These are phyloP conservation scores for Caligus rogercresseyi DNA, from an alignment of 1,140 invertebrate genomes.

Conservation along the genomic window DNA sequence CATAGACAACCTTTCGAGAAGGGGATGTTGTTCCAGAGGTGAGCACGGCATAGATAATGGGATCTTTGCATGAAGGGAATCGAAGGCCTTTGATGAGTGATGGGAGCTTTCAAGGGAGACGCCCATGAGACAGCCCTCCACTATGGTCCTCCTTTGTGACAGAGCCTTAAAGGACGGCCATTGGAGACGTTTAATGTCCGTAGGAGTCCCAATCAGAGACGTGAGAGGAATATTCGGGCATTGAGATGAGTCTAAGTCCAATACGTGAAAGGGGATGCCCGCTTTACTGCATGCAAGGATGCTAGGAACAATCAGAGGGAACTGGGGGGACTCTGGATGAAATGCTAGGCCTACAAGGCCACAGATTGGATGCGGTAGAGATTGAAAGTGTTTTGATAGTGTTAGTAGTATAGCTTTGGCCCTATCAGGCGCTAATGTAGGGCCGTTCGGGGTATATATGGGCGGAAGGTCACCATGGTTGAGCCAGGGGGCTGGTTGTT, in stretches of 20 bases:
- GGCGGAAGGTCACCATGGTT: no score
- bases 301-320: background rate
- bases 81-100: no score
- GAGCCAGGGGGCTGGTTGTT: no score
- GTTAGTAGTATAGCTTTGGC: background rate
- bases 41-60: background rate
- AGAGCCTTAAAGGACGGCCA: no score
- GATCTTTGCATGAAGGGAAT: no score
- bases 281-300: background rate
- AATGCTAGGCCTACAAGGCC: background rate
- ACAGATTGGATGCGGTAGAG: background rate
- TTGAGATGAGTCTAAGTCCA: no score
- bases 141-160: no score
- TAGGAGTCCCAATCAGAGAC: no score
- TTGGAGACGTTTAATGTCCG: no score
- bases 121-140: no score
- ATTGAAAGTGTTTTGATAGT: background rate
- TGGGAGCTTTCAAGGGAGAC: no score
- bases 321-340: background rate
- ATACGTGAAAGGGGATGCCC: background rate
- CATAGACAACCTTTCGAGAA: background rate
- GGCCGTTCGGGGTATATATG: background rate
- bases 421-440: background rate
- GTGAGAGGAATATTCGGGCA: no score
- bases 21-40: slow-evolving; percentile 11